Evolutionary conservation across 2,113 vertebrate genomes (phyloP), one percentile per base, ranked within the genome.

Genomic region (Ammodytes dubius): DNA sequence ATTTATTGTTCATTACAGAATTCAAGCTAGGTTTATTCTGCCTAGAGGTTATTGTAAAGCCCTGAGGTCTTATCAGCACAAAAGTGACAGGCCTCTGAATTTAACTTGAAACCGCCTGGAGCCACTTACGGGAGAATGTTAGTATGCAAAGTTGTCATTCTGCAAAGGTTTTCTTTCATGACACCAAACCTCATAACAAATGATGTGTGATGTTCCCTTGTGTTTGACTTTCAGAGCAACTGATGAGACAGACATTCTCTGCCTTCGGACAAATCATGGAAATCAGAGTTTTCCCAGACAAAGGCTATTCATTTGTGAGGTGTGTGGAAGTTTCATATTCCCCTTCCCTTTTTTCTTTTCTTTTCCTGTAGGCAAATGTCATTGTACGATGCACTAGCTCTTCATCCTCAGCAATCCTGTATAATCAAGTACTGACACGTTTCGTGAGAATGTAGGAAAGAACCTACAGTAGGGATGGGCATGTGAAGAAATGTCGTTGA

Each of bases 171-270:
- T 47, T 54, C 12, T 64, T 27, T 79, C 19, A 15, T 45, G 49
- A 46, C 19, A 13, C 50, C 17, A 45, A 37, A 42, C 14, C 53
- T 10, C 2, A n/a, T 12, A 42, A 13, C 27, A 69, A 53, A 60
- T 1, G 0, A 13, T 56, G 12, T 78, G 14, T 76, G 0, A 74
- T 39, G 1, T 56, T 15, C 42, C 19, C 17, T 71, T 68, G 35
- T 91, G 61, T 81, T 76, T 86, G 3, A 2, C 4, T 81, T 94
- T 13, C 93, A 99, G 98, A 99, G 86, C 98, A 99, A 96, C 95
- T 99, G 69, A 99, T 99, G 98, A 97, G 98, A 88, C 98, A 99
- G 96, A 99, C 98, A 54, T 99, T 99, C 91, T 97, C 98, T 19
- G 96, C 96, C 6, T 99, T 99, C 68, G 98, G 98, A 74, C 98